Evolutionary conservation across 2,113 vertebrate genomes (phyloP), one percentile per base, ranked within the genome.

Genomic region (Eptatretus burgeri): DNA sequence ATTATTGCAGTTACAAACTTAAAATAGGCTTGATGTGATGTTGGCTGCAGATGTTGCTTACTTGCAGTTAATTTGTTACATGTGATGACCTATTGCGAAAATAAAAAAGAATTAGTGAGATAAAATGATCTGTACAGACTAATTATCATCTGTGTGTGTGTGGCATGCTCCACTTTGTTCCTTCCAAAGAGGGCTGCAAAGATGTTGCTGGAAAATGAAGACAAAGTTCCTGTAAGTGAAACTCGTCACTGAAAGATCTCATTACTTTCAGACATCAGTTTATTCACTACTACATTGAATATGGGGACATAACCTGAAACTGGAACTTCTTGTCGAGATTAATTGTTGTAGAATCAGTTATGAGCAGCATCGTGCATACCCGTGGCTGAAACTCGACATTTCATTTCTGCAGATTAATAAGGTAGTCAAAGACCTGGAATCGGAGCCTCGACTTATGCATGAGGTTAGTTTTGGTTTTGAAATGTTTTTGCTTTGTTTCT

Each of bases 181-280:
- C 7, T 68, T 27, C 73, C 70, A 63, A 69, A 98, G 93, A 93
- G 95, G 88, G 93, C 93, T 2, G 93, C 95, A n/a, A 85, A 93
- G 72, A 95, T 98, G 89, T 80, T 98, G 71, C 78, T 98, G 71
- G 88, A 98, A 74, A 98, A 95, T 4, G 93, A 98, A 80, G 86
- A 94, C 73, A 96, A 96, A 75, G 83, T 98, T 76, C 85, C 89
- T 0, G 93, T 98, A 71, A 80, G 87, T 78, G 71, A 68, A 51
- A 53, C 11, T 19, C 64, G 51, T 60, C 16, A 5, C 7, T 63
- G 27, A 41, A 41, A 41, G 3, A 5, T 41, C 27, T 41, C 27
- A 41, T 41, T 41, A 41, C 7, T 41, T 41, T 41, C 27, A 41
- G 3, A 41, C 27, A 41, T 41, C 27, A 41, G 27, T 41, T 41